Conservation (phyloP, 2,888 invertebrate genomes). For the Scaptodrosophila latifasciaeformis region DNA sequence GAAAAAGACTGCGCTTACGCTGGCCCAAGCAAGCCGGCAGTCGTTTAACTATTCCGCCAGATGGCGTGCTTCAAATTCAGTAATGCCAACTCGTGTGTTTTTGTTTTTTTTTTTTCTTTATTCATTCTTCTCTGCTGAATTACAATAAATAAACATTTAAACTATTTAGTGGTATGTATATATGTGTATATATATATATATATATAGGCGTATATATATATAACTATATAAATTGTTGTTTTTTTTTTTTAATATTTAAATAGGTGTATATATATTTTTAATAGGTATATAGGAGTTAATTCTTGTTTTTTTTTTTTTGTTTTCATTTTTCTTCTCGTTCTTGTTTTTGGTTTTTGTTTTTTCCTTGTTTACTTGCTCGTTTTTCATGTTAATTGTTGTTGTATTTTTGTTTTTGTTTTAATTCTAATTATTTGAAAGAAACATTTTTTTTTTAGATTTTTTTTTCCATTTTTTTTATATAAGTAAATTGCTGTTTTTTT, state of each 20-base stretch:
- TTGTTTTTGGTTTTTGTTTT: slow-evolving; percentile 19
- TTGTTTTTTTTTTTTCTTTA: slow-evolving; percentile 17
- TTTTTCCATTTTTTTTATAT: slow-evolving; percentile 28
- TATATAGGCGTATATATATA: slow-evolving; percentile 18
- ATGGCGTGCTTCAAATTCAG: too few relatives aligned
- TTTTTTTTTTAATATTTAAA: slow-evolving; percentile 56
- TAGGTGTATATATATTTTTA: slow-evolving; percentile 60
- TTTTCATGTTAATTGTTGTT: slow-evolving; percentile 23
- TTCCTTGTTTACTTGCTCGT: slow-evolving; percentile 50
- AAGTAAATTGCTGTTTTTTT: slow-evolving; percentile 61
- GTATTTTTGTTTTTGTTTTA: slow-evolving; percentile 4
- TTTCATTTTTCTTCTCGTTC: slow-evolving; percentile 10
- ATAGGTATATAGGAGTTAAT: too few relatives aligned
- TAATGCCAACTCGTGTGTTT: background rate
- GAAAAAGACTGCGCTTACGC: too few relatives aligned
- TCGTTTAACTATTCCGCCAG: too few relatives aligned
- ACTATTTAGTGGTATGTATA: slow-evolving; percentile 65
- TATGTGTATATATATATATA: slow-evolving; percentile 38
- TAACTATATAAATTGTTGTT: slow-evolving; percentile 22
- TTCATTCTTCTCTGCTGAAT: slow-evolving; percentile 54
- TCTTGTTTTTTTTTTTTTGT: too few relatives aligned
- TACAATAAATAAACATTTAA: slow-evolving; percentile 70
- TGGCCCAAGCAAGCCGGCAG: too few relatives aligned
- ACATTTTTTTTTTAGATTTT: slow-evolving; percentile 24
- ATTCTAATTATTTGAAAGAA: slow-evolving; percentile 38